Evolutionary conservation across 2,797 vertebrate genomes (phyloP), one percentile per base, ranked within the genome.

Genomic region (Steatocranus sp.): DNA sequence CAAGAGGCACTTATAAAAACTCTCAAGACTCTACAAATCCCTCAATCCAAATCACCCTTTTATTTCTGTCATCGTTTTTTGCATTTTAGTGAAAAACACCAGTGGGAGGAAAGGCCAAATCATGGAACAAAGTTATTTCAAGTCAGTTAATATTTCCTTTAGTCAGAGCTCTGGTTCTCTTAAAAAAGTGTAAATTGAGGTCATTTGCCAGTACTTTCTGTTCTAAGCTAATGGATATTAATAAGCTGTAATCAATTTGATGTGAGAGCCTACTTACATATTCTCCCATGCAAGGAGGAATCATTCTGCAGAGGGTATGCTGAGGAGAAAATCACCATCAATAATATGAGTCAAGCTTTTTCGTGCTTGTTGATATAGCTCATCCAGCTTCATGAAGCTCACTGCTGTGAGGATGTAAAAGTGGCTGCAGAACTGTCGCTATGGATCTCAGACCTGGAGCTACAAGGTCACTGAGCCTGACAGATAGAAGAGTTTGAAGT

Each of bases 221-320:
- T 80, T 76, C 76, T 83, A 50, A 75, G 32, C 87, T 87, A 92
- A 92, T 92, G 83, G 84, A 79, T 89, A 84, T 91, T 94, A 92
- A 94, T 90, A 86, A 91, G 79, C 80, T 68, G 18, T 87, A 87
- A 90, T 89, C 86, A 88, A 87, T 91, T 90, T 88, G 48, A 87
- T 84, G 80, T 80, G 89, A 91, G 81, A 83, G 48, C 76, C 78
- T 75, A 68, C 87, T 87, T 80, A 79, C 78, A 85, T 75, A 76
- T 46, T 66, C 78, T 73, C 68, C 41, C 23, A 83, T 38, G 58
- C 61, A 82, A 41, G 68, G 23, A 78, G 7, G 32, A 49, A 53
- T 78, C 75, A 78, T 80, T 83, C 70, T 63, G 86, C 77, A 54
- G 2, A 23, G 10, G 46, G 75, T 43, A 8, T 8, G 15, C 53